These are phyloP conservation scores for Coptotermes formosanus DNA, from an alignment of 1,140 invertebrate genomes.

Conservation along the genomic window DNA sequence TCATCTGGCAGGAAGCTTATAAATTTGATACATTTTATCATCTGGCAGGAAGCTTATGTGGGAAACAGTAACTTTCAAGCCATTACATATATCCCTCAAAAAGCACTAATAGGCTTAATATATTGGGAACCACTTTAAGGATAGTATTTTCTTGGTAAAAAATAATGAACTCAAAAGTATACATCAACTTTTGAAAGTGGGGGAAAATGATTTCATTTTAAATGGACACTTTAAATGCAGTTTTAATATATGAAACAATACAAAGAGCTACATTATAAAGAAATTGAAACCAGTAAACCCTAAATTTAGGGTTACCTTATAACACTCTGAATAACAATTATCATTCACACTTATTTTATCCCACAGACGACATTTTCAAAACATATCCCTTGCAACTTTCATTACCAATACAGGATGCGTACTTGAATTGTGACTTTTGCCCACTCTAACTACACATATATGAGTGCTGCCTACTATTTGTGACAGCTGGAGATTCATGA, in stretches of 20 bases:
- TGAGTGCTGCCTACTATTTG: background rate
- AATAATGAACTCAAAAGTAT: too few species aligned
- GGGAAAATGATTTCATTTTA: too few species aligned
- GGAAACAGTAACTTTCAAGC: too few species aligned
- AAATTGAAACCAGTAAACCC: background rate
- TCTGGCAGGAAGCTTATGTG: too few species aligned
- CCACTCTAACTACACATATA: background rate
- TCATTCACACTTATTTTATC: background rate
- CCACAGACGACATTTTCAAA: background rate
- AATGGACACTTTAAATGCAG: background rate
- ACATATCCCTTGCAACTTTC: background rate
- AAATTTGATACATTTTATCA: too few species aligned
- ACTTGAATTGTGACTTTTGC: background rate
- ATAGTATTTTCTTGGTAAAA: too few species aligned
- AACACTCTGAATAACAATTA: background rate
- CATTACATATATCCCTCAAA: too few species aligned
- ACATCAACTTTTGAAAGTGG: too few species aligned
- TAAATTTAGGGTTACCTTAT: background rate
- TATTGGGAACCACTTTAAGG: too few species aligned
- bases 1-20: too few species aligned
- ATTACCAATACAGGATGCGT: background rate
- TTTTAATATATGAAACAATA: constrained; percentile 6
- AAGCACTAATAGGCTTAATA: too few species aligned
- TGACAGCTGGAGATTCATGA: constrained; percentile 31
- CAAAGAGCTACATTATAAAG: background rate